Evolutionary conservation across 2,113 vertebrate species (phyloP), one percentile per base, ranked within the genome.

Genomic region (Tragelaphus strepsiceros): DNA sequence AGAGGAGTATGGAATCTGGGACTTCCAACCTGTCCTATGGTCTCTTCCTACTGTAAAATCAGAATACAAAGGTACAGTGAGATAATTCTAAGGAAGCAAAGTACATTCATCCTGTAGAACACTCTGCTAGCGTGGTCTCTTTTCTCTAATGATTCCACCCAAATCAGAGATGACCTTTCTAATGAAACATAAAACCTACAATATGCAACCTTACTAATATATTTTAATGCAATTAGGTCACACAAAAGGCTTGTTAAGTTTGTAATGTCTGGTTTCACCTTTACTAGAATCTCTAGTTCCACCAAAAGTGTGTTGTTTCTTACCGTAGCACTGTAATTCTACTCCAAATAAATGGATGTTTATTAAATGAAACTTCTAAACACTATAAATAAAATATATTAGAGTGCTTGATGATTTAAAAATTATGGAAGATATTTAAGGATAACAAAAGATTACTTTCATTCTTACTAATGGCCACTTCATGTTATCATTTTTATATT

Each of bases 171-270:
- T 99, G 98, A 99, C 98, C 98, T 99, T 99, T 99, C 98, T 98
- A 98, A 98, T 98, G 98, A 98, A 99, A 99, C 98, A 99, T 98
- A 99, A 99, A 99, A 99, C 99, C 99, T 99, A 98, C 98, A 99
- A 97, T 98, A 98, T 98, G 99, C 99, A 99, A 99, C 99, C 99
- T 99, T 98, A 98, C 98, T 99, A 99, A 99, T 99, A 99, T 99
- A 99, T 99, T 99, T 99, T 99, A 99, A 99, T 99, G 99, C 99
- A 99, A 99, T 99, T 99, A 99, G 99, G 98, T 99, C 98, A 99
- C 98, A 99, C 98, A 99, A 99, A 99, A 99, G 98, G 98, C 99
- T 99, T 99, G 99, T 99, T 99, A 99, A 99, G 99, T 99, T 99
- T 99, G 99, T 98, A 99, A 97, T 97, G 98, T 98, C 97, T 99